Evolutionary conservation across 2,888 invertebrate genomes (phyloP), one percentile per base, ranked within the genome.

Genomic region (Sinopyrophorus schimmeli): DNA sequence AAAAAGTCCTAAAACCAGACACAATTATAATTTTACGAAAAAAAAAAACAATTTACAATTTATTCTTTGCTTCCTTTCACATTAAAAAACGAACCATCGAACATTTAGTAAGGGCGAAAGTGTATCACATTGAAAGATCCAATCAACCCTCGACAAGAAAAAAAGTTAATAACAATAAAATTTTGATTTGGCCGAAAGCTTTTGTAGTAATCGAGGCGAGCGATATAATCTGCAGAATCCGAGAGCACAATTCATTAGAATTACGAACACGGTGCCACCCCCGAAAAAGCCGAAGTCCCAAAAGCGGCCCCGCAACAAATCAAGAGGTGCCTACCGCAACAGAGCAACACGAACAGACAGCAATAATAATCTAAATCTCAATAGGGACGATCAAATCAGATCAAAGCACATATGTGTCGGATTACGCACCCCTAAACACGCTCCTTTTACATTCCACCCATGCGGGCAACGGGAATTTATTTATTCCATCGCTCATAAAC

Each of bases 361-460:
- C 59, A 57, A 60, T 63, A 62, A 65, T 65, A 64, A 65, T 63
- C 63, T 60, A 52, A 53, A 54, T 58, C 60, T 62, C 59, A 59
- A 52, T 53, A 57, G 58, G 58, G 61, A 63, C 62, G 63, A 63
- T 65, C 64, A 60, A 62, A 67, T 66, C 66, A 64, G 66, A 67
- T 66, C 66, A 64, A 62, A 64, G 67, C 60, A 56, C 67, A 67
- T 67, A 67, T 67, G 67, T 64, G 61, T 58, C 48, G 62, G 65
- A 67, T 67, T 67, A 65, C 58, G 47, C 50, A 47, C 42, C 51
- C 44, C 47, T 7, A n/a, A 44, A 44, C 50, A 50, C 50, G 40
- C 50, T 44, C 43, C 44, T 44, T 44, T 40, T 39, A 44, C 49
- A 49, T 57, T 51, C 32, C 35, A 34, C 40, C 34, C 50, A 50